Base-by-base conservation (phyloP, 1,140 invertebrate species). In the Atta cephalotes region DNA sequence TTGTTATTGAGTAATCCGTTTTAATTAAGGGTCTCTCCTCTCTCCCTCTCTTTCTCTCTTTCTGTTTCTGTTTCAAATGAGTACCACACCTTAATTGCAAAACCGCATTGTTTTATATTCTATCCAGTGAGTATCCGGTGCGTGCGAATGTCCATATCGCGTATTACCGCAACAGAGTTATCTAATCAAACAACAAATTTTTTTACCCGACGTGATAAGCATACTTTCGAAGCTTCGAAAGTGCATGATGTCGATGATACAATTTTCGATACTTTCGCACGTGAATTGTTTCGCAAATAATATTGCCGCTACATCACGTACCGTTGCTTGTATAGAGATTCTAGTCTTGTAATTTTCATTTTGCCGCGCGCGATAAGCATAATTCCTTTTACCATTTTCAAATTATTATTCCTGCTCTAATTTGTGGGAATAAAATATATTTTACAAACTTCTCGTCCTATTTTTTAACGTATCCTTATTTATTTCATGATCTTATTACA, bases 71-170 rank as follows among this genome's bases (percentile, higher is more conserved):
- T 87, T 85, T 72, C 80, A 89, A 65, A 72, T 65, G 49, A 76
- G 51, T 77, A 86, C 35, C 51, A 45, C 71, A 39, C 39, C 68
- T 81, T 74, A 18, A 49, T 86, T 74, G 56, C 53, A 31, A 6
- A 74, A 21, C 6, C 76, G n/a, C 39, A 82, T 82, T 82, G 60
- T 70, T 86, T 81, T 31, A 63, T 81, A 63, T 77, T 80, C 74
- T 28, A 39, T 49, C 79, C 21, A 76, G 63, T 65, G 49, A 89
- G 74, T 68, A 68, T 5, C 6, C 16, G 39, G 12, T 28, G 63
- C 35, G 51, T 60, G 16, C 56, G 56, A 84, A 74, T 74, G 12
- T 31, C 7, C 25, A 28, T 60, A 60, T 21, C 25, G 39, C 16
- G 21, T 77, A 58, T 89, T 85, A 72, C 14, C 53, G n/a, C 58